Percentiles rank a stretch among this genome's conserved stretches.
Conservation (phyloP, 2,113 vertebrate genomes). For the Narcine bancroftii region DNA sequence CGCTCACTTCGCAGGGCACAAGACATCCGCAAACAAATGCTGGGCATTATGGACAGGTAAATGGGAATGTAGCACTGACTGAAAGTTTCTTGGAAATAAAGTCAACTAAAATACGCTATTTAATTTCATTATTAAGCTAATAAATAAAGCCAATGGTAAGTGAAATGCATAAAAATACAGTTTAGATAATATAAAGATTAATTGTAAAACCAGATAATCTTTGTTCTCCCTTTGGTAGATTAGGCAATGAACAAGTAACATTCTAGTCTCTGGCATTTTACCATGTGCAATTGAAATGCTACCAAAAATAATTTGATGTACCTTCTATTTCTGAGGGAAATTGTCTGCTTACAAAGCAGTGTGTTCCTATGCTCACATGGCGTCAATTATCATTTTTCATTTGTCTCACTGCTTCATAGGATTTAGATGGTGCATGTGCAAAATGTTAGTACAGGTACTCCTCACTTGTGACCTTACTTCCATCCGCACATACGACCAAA, state of each 20-base stretch:
- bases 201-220: background rate
- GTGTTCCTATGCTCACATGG: background rate
- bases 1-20: conserved; percentile 85
- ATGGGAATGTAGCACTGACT: background rate
- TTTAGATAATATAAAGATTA: background rate
- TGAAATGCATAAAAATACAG: background rate
- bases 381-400: background rate
- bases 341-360: background rate
- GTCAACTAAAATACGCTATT: background rate
- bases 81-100: background rate
- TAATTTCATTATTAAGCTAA: background rate
- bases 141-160: accelerated
- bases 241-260: background rate
- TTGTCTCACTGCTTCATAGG: background rate
- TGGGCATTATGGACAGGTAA: conserved; percentile 97
- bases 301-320: background rate
- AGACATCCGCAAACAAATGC: conserved; percentile 97
- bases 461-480: too few species aligned
- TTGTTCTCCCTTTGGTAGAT: background rate
- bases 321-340: background rate
- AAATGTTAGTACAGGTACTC: too few species aligned
- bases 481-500: too few species aligned
- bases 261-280: background rate
- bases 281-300: background rate
- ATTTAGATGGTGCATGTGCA: background rate